Evolutionary conservation across 2,113 vertebrate species (phyloP), one percentile per base, ranked within the genome.

Genomic region (Glaucidium brasilianum): DNA sequence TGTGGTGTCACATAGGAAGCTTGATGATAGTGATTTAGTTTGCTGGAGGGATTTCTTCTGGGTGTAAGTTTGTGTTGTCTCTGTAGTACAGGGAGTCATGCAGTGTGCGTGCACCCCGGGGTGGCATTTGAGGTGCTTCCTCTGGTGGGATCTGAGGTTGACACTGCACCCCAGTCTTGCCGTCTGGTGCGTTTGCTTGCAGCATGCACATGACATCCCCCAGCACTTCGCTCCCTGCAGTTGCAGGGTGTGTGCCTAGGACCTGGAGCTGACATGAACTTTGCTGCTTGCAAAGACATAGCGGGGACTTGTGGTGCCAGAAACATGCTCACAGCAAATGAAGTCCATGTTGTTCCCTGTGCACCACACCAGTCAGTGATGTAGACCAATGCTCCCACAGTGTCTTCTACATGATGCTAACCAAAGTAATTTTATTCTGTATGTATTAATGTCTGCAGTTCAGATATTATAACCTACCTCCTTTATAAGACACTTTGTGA

Each of bases 21-120:
- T 47, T 0, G 0, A 7, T 1, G 0, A 26, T 55, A 27, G 19
- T 37, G 59, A 30, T 56, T 30, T n/a, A 45, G 15, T 49, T 59
- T 69, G 81, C 77, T 60, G 63, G 15, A 80, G 49, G 45, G 9
- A 4, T 35, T 84, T 8, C 6, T 66, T 77, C 59, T 71, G 63
- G 9, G 5, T n/a, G 43, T 37, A 52, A 63, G 25, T 79, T 75
- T 68, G 15, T 30, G 29, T 53, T 85, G 37, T 32, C 41, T 63
- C 25, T 47, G 1, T 30, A n/a, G 41, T 25, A 9, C 10, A 2
- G 3, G 50, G 45, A n/a, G 68, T 35, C 35, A 35, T 0, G 0
- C 55, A n/a, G 34, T 9, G 2, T 67, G 37, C 29, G 2, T 1
- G 3, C 29, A 8, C 39, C 10, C 17, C 26, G 26, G 39, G 34